Base-by-base conservation (phyloP, 2,113 vertebrate species). In the Columbina picui region DNA sequence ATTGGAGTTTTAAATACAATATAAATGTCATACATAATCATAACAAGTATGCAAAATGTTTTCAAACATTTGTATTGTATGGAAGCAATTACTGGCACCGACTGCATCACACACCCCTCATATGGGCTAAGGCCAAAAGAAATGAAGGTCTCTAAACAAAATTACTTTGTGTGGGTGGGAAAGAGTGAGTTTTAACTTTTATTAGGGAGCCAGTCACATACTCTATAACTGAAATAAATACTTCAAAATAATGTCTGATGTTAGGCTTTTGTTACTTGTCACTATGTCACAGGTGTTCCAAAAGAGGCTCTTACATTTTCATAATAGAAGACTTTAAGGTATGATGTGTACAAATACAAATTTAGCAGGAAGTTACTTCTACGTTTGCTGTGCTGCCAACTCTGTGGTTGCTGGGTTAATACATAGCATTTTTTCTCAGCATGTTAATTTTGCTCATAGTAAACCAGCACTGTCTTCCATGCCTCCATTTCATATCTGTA, bases 1-100 rank as follows among this genome's bases (percentile, higher is more conserved):
- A 43, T 70, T 96, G 90, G 78, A 96, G 82, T 94, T 97, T 97
- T 92, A 94, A 96, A 94, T 97, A 85, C 84, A 92, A 92, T 97
- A 95, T 97, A 96, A 98, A 96, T 97, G 94, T 95, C 96, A 96
- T 94, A 89, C 84, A 96, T 95, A 97, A 97, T 96, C 90, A 87
- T 95, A 97, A 96, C 89, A 98, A 97, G 87, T 96, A 97, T 96
- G 93, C 94, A 98, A 97, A 96, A 89, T 91, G 93, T 97, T 97
- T 97, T 96, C 95, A 97, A 98, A 97, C 95, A 95, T 95, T 97
- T 89, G 85, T 98, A 98, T 98, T 98, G 98, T 99, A 99, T 99
- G 98, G 99, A 99, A 99, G 98, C 98, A 99, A 99, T 99, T 99
- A 99, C 98, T 98, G 98, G 98, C 98, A 98, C 94, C 82, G 74